Conservation (phyloP, 2,797 vertebrate genomes). For the Mus spretus region DNA sequence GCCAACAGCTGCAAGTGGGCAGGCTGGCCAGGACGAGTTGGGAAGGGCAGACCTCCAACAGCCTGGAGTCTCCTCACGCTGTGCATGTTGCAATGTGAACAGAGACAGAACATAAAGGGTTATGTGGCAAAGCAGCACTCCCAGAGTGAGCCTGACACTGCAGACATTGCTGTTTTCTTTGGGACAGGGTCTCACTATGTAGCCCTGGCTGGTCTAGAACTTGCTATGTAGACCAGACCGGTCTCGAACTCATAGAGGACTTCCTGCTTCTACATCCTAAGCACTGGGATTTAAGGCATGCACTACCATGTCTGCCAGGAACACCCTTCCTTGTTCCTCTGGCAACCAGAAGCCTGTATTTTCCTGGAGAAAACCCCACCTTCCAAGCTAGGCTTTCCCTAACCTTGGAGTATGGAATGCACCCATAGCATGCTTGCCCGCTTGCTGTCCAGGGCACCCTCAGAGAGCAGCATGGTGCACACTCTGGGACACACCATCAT, state of each 20-base stretch:
- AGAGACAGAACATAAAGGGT: not conserved
- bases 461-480: not conserved
- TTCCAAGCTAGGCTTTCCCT: not conserved
- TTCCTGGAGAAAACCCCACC: not conserved
- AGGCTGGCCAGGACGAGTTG: not conserved
- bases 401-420: not conserved
- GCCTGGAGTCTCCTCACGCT: not conserved
- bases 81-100: not conserved
- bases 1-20: not conserved
- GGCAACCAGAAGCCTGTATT: not conserved
- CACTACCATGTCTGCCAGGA: not conserved
- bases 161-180: not conserved
- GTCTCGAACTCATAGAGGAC: not conserved
- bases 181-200: too few species aligned
- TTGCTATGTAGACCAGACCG: not conserved
- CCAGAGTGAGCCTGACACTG: accelerated
- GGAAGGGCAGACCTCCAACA: not conserved
- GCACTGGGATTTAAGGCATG: not conserved
- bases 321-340: not conserved
- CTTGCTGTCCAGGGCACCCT: not conserved
- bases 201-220: not conserved
- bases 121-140: accelerated
- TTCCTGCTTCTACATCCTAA: not conserved
- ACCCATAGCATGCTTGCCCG: too few species aligned
- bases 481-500: not conserved